A percentile compares a stretch with the other conserved stretches of the same genome.
Conservation (phyloP, 2,113 vertebrate genomes). For the Boleophthalmus pectinirostris region DNA sequence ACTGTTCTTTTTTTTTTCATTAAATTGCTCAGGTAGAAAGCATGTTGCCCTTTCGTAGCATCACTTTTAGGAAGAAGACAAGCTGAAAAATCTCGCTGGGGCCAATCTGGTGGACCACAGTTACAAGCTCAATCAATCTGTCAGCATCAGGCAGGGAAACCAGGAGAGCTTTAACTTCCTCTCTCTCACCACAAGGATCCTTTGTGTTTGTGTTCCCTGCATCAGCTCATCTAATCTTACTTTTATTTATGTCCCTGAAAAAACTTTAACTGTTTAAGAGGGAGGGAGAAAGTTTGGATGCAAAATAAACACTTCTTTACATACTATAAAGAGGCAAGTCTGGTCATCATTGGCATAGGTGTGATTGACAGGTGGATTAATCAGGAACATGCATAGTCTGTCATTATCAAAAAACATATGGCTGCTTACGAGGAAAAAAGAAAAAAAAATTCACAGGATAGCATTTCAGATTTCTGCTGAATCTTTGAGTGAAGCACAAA, state of each 20-base stretch:
- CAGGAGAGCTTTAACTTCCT: slow-evolving; percentile 57
- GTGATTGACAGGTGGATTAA: no score
- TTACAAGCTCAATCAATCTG: slow-evolving; percentile 63
- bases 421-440: no score
- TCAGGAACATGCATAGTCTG: no score
- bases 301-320: no score
- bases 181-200: slow-evolving; percentile 41
- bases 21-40: background rate
- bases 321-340: no score
- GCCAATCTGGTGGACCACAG: slow-evolving; percentile 33
- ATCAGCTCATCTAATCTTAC: background rate
- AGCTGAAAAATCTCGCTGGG: slow-evolving; percentile 29
- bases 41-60: background rate
- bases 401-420: no score
- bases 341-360: no score
- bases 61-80: slow-evolving; percentile 37
- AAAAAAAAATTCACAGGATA: no score
- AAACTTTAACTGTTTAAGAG: background rate
- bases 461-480: no score
- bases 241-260: background rate
- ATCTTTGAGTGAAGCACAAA: no score
- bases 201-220: slow-evolving; percentile 51
- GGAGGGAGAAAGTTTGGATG: background rate
- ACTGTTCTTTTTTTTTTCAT: background rate
- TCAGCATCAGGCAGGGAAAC: slow-evolving; percentile 69